These are phyloP conservation scores for Oreocharis arfaki DNA, from an alignment of 2,113 vertebrate genomes.

Conservation along the genomic window DNA sequence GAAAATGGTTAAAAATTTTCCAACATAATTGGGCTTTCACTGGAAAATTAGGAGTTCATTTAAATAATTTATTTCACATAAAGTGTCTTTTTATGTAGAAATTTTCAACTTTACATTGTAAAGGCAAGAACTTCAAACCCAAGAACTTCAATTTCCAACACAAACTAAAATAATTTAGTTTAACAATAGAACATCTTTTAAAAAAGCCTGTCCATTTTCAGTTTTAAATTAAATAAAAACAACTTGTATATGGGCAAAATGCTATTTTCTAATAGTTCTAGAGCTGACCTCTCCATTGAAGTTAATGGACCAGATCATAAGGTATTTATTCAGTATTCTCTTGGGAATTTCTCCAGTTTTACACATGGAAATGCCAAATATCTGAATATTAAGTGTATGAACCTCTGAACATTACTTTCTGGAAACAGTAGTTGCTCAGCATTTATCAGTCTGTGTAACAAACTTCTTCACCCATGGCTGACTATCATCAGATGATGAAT, in stretches of 20 bases:
- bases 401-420: conserved; percentile 1
- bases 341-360: conserved; percentile 14
- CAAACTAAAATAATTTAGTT: conserved; percentile 32
- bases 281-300: conserved; percentile 31
- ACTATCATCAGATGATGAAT: not conserved
- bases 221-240: conserved; percentile 6
- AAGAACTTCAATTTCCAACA: conserved; percentile 39
- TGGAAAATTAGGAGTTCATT: conserved; percentile 63
- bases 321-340: conserved; percentile 36
- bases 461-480: not conserved
- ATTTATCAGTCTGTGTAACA: not conserved
- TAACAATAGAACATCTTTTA: not conserved
- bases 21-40: conserved; percentile 64
- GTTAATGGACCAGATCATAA: conserved; percentile 46
- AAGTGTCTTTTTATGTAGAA: conserved; percentile 63
- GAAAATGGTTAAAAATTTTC: conserved; percentile 63
- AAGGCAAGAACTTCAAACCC: conserved; percentile 45
- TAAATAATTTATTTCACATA: conserved; percentile 67
- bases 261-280: conserved; percentile 3
- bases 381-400: not conserved
- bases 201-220: not conserved
- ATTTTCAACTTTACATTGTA: conserved; percentile 46
- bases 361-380: not conserved
- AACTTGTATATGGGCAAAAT: not conserved
- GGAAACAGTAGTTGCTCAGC: conserved; percentile 23